phyloP scores from a whole-genome alignment of 2,797 vertebrate genomes.

The Hafferia zeledoni region DNA sequence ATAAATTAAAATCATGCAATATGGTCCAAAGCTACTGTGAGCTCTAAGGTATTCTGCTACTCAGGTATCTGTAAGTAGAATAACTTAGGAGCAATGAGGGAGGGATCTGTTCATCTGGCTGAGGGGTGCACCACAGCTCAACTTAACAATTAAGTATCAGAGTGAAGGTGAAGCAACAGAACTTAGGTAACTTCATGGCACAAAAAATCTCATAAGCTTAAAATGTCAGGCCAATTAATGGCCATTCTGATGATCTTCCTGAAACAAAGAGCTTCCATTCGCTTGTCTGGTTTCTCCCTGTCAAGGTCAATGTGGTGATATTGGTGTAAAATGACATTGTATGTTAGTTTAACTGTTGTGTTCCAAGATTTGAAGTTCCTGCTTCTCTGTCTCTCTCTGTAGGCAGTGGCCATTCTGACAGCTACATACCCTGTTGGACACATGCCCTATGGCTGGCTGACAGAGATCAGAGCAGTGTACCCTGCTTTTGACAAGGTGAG shows the following conservation, averaged over 20 bases:
- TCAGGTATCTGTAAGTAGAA: not conserved
- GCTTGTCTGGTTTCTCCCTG: not conserved
- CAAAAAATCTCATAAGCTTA: not conserved
- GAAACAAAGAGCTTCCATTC: not conserved
- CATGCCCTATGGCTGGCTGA: conserved; percentile 98
- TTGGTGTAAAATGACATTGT: not conserved
- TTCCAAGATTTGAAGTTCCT: not conserved
- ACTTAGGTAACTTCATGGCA: not conserved
- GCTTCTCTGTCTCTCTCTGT: conserved; percentile 1
- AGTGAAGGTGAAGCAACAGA: not conserved
- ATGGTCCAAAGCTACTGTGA: not conserved
- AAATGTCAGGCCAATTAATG: not conserved
- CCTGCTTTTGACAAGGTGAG: conserved; percentile 98
- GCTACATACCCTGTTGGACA: conserved; percentile 98
- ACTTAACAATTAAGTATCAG: not conserved
- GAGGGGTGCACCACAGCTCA: not conserved
- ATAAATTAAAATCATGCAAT: not conserved
- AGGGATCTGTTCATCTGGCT: not conserved
- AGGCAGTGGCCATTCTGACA: conserved; percentile 97
- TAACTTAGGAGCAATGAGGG: not conserved
- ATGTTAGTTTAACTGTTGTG: not conserved
- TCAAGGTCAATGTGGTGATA: not conserved
- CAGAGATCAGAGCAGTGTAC: conserved; percentile 94
- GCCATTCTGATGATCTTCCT: not conserved
- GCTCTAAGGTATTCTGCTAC: not conserved